A percentile compares a stretch with the other conserved stretches of the same genome.
Conservation (phyloP, 1,140 invertebrate genomes). For the Artemia franciscana region DNA sequence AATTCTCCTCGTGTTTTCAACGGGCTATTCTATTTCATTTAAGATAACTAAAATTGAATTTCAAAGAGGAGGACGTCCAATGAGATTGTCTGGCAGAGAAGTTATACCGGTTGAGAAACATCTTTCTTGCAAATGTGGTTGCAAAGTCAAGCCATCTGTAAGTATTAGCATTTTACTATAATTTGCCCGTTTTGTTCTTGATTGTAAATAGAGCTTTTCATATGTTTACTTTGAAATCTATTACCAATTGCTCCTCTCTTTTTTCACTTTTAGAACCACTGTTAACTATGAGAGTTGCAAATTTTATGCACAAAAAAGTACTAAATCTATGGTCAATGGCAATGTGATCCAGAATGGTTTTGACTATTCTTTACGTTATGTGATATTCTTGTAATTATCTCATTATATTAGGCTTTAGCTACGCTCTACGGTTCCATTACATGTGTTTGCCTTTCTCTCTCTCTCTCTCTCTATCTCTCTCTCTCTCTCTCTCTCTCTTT, state of each 20-base stretch:
- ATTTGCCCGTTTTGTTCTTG: background rate
- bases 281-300: background rate
- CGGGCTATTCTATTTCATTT: too few species aligned
- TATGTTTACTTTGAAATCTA: too few species aligned
- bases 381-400: background rate
- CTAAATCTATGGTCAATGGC: background rate
- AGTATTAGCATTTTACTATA: constrained; percentile 10
- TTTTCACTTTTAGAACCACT: background rate
- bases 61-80: constrained; percentile 15
- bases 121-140: constrained; percentile 32
- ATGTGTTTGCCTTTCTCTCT: too few species aligned
- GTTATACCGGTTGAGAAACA: constrained; percentile 31
- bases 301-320: background rate
- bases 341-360: background rate
- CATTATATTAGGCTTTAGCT: too few species aligned
- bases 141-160: constrained; percentile 28
- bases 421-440: too few species aligned
- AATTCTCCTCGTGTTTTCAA: too few species aligned
- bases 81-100: constrained; percentile 21
- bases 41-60: too few species aligned
- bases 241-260: background rate
- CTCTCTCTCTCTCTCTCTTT: background rate
- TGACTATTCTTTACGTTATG: background rate
- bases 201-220: background rate
- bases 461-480: background rate